phyloP scores from a whole-genome alignment of 2,113 vertebrate species.

The Nothocercus nigrocapillus region DNA sequence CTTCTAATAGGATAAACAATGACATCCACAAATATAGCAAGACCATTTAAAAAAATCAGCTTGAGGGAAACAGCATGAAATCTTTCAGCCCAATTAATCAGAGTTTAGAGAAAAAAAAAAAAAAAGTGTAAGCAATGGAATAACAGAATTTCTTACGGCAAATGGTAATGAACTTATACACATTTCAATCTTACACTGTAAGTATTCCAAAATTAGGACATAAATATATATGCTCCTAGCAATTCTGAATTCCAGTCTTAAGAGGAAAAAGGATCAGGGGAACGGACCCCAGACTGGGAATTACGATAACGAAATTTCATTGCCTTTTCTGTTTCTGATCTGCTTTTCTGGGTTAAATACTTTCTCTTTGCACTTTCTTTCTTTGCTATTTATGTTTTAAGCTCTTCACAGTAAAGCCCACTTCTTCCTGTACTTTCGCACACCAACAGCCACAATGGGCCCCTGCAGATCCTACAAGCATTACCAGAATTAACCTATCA shows the following conservation, averaged over 20 bases:
- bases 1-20: conserved; percentile 21
- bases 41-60: not conserved
- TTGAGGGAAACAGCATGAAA: not conserved
- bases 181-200: not conserved
- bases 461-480: not conserved
- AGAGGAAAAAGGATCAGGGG: not conserved
- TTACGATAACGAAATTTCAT: not conserved
- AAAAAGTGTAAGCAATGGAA: not conserved
- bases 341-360: not conserved
- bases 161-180: not conserved
- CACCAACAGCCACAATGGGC: not conserved
- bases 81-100: not conserved
- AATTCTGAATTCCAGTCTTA: not conserved
- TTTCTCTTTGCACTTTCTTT: not conserved
- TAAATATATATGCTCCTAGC: not conserved
- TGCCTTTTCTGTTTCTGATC: not conserved
- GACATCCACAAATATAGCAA: conserved; percentile 23
- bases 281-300: not conserved
- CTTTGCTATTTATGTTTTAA: not conserved
- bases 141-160: not conserved
- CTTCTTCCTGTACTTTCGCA: not conserved
- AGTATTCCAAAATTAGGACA: not conserved
- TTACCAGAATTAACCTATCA: not conserved
- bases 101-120: not conserved
- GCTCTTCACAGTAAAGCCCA: not conserved